Evolutionary conservation across 2,888 invertebrate species (phyloP).

Genomic region (Rotaria socialis): DNA sequence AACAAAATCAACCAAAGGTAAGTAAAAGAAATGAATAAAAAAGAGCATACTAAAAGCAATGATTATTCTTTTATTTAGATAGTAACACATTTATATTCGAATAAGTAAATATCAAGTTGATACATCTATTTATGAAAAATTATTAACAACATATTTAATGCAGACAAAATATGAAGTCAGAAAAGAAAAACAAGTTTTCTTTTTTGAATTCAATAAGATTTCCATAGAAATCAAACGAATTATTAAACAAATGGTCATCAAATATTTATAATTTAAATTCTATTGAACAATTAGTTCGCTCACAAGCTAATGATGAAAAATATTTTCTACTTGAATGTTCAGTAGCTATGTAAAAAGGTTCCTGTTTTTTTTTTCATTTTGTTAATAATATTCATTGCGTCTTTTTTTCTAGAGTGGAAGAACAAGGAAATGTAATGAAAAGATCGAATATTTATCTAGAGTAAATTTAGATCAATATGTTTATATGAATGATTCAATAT

Average conservation of each 20-base stretch:
- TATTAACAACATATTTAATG: slow-evolving; percentile 77
- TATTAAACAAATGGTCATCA: slow-evolving; percentile 81
- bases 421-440: slow-evolving; percentile 74
- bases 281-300: neutral
- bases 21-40: slow-evolving; percentile 57
- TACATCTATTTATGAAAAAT: slow-evolving; percentile 84
- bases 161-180: slow-evolving; percentile 71
- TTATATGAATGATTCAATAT: neutral
- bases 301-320: neutral
- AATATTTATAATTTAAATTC: slow-evolving; percentile 60
- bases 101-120: slow-evolving; percentile 68
- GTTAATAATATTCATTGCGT: neutral
- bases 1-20: slow-evolving; percentile 74
- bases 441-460: slow-evolving; percentile 83
- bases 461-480: slow-evolving; percentile 60
- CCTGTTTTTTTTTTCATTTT: neutral
- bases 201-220: neutral
- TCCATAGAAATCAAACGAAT: slow-evolving; percentile 69
- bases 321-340: slow-evolving; percentile 60
- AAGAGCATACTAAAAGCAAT: no score
- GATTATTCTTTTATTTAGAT: slow-evolving; percentile 50
- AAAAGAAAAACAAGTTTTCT: neutral
- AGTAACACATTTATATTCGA: slow-evolving; percentile 55
- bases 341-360: slow-evolving; percentile 37
- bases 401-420: neutral